phyloP scores from a whole-genome alignment of 2,888 invertebrate species.

The Myopa testacea region DNA sequence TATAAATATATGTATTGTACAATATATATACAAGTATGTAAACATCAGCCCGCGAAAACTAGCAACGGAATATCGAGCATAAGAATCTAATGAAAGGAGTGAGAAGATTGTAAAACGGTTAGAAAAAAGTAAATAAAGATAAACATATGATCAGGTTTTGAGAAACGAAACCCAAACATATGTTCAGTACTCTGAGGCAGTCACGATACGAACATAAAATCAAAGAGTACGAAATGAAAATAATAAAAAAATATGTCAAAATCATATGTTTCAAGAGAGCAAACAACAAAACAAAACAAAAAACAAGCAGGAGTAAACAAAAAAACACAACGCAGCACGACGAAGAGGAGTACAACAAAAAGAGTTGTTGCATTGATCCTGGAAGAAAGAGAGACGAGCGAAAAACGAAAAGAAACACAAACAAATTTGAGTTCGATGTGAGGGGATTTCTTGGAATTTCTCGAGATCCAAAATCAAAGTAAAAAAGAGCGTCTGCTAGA shows the following conservation, averaged over 20 bases:
- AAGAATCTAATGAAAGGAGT: background rate
- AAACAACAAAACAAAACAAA: constrained; percentile 9
- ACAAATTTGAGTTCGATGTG: constrained; percentile 6
- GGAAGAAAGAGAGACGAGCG: background rate
- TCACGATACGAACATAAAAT: constrained; percentile 1
- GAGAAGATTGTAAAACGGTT: constrained; percentile 15
- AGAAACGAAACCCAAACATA: constrained; percentile 16
- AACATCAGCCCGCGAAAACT: background rate
- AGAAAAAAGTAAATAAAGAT: constrained; percentile 7
- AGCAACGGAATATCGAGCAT: background rate
- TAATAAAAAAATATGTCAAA: background rate
- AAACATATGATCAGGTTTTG: constrained; percentile 20
- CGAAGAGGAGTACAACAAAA: background rate
- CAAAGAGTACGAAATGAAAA: constrained; percentile 2
- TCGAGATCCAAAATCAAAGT: constrained; percentile 14
- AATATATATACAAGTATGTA: background rate
- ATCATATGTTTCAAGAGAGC: constrained; percentile 17
- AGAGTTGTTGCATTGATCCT: constrained; percentile 16
- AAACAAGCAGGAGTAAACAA: background rate
- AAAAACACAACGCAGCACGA: background rate
- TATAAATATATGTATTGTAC: background rate
- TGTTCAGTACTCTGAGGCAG: constrained; percentile 6
- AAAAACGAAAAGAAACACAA: background rate
- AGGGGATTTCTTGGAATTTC: constrained; percentile 36
- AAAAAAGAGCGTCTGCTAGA: background rate